Base-by-base conservation (phyloP, 2,888 invertebrate genomes). In the Amphiduros pacificus region DNA sequence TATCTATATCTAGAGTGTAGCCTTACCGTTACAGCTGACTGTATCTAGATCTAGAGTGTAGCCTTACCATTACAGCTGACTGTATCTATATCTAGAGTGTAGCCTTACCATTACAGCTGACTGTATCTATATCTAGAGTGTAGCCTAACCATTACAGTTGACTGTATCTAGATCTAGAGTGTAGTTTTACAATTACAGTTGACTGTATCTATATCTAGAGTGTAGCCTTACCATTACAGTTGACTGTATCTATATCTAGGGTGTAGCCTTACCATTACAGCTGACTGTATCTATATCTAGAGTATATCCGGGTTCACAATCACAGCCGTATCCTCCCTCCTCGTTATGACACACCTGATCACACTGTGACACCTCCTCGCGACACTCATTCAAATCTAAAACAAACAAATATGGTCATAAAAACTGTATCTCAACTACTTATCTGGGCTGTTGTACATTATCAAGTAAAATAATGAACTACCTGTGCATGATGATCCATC, bases 351-450 rank as follows among this genome's bases (percentile, higher is more conserved):
- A 66, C 28, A 40, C 36, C 20, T 66, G 66, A 17, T 57, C 27
- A 44, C 66, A 66, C 1, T 61, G 56, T n/a, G 59, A 59, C 28
- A 64, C 60, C 26, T 59, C 49, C 26, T 41, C 22, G 11, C 9
- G 11, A 32, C 66, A 66, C 53, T 66, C 66, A 17, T 65, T 55
- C 2, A 63, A 28, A 28, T 65, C 65, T 65, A 48, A 17, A 62
- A 44, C 31, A 1, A 40, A 44, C 20, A 17, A 61, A 55, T 36
- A 36, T 36, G 11, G 17, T 36, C 36, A 36, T 9, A 36, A 11
- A 17, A 36, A 36, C 17, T 36, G 9, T n/a, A n/a, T n/a, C n/a
- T n/a, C n/a, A n/a, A n/a, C n/a, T n/a, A n/a, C n/a, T n/a, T n/a
- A n/a, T n/a, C n/a, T n/a, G n/a, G n/a, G n/a, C n/a, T n/a, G n/a